Base-by-base conservation (phyloP, 2,888 invertebrate species). In the Falcaria lacertinaria region DNA sequence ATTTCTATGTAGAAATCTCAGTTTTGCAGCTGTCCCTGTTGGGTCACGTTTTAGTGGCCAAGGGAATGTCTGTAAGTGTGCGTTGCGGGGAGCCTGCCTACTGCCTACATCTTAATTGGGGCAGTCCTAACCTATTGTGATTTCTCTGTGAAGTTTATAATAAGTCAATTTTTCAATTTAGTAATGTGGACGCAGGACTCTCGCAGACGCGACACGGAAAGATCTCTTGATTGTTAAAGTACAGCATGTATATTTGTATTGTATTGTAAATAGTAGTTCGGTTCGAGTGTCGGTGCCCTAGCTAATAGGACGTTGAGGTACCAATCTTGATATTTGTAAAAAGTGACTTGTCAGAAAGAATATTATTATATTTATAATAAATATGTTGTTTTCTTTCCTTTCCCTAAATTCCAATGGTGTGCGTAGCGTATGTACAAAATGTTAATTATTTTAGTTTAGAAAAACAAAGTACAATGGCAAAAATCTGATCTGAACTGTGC, bases 341-440 rank as follows among this genome's bases (percentile, higher is more conserved):
- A 64, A 61, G 68, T 70, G 69, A 75, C 71, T 70, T 63, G 66
- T 64, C 63, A 50, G 58, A 81, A 80, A 80, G 81, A 81, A 81
- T 81, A 80, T 84, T 84, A 83, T 80, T 85, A 85, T 85, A 85
- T 84, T 84, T 83, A 82, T 84, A 83, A 63, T 66, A 54, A 11
- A 7, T 28, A 7, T 22, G 8, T 7, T 28, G 28, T 28, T 28
- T 28, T 28, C 28, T 28, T 28, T 28, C 7, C 11, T 2, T 28
- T 2, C 11, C 28, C 22, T 7, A 22, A 22, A 1, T 22, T 7
- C 22, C 22, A 22, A 5, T 22, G 6, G 3, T 22, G 5, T 22
- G 22, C 3, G 5, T 22, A 19, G n/a, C n/a, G n/a, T n/a, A n/a
- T n/a, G n/a, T n/a, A n/a, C n/a, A n/a, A n/a, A n/a, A n/a, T n/a